Evolutionary conservation across 2,888 invertebrate species (phyloP).

Genomic region (Ichneumon xanthorius): DNA sequence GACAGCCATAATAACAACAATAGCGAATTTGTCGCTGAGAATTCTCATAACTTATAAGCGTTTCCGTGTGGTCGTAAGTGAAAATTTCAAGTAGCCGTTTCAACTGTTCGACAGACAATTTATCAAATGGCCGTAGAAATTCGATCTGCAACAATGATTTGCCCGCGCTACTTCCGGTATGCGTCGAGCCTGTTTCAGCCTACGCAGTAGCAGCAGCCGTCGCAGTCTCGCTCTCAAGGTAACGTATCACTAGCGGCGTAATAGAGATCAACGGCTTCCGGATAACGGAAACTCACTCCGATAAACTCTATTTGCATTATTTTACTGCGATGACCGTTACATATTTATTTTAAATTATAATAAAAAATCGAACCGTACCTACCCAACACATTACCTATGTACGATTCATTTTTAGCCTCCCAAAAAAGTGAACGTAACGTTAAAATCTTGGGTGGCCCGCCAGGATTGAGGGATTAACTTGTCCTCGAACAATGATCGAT

Average conservation of each 20-base stretch:
- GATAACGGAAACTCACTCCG: constrained; percentile 26
- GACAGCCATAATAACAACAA: constrained; percentile 12
- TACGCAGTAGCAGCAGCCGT: constrained; percentile 1
- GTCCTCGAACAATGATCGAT: not conserved
- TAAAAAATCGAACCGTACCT: not conserved
- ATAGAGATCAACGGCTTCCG: constrained; percentile 24
- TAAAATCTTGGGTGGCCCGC: not conserved
- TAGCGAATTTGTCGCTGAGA: constrained; percentile 17
- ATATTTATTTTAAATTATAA: not conserved
- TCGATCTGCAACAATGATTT: constrained; percentile 22
- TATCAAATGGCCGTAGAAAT: constrained; percentile 4
- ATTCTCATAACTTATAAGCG: not conserved
- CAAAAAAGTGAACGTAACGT: not conserved
- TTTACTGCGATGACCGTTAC: not conserved
- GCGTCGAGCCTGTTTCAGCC: not conserved
- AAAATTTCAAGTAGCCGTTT: constrained; percentile 9
- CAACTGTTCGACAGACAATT: not conserved
- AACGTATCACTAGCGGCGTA: constrained; percentile 21
- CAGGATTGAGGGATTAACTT: not conserved
- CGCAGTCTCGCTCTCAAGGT: constrained; percentile 28
- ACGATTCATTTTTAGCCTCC: not conserved
- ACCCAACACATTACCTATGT: not conserved
- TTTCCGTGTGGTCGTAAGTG: constrained; percentile 32
- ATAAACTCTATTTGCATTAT: constrained; percentile 3
- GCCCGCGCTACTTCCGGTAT: constrained; percentile 25